Base-by-base conservation (phyloP, 2,113 vertebrate genomes). In the Leptocoma aspasia region DNA sequence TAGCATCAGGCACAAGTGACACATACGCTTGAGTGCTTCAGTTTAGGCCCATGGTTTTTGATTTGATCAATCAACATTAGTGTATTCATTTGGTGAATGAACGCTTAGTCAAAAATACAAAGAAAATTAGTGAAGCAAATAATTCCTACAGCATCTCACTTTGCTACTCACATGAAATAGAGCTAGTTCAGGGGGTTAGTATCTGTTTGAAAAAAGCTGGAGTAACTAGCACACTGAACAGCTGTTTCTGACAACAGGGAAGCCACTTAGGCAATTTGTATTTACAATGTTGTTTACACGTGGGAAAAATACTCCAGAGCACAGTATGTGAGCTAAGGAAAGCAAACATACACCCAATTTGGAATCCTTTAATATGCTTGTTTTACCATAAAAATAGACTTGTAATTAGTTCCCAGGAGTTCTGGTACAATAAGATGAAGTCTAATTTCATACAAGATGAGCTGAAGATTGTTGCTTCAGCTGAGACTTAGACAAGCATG, bases 331-430 rank as follows among this genome's bases (percentile, higher is more conserved):
- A 94, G 54, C 63, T 82, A 89, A 84, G 54, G 57, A 94, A 92
- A 95, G 20, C 82, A 96, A 97, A 90, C 33, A 86, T 13, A 79
- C 18, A 57, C 72, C 60, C 72, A 86, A 82, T 97, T 96, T 94
- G 84, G 93, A 96, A 97, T 96, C 68, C 80, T 95, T 65, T 83
- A 94, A 82, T 90, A 75, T 39, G 75, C 70, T 85, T 95, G 65
- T 90, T 88, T 91, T 97, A 71, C 23, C 64, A 47, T 82, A 82
- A 96, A 96, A 75, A 90, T 44, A 94, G 47, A 65, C 47, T 90
- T 89, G 57, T 80, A 94, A 97, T 93, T 86, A 80, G 49, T 91
- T 91, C 92, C 76, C 69, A 85, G 63, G 95, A 71, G 69, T 82
- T 94, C 94, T 70, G 75, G 28, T 82, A 90, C 45, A 92, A 88